Base-by-base conservation (phyloP, 2,797 vertebrate species). In the Trachurus trachurus region DNA sequence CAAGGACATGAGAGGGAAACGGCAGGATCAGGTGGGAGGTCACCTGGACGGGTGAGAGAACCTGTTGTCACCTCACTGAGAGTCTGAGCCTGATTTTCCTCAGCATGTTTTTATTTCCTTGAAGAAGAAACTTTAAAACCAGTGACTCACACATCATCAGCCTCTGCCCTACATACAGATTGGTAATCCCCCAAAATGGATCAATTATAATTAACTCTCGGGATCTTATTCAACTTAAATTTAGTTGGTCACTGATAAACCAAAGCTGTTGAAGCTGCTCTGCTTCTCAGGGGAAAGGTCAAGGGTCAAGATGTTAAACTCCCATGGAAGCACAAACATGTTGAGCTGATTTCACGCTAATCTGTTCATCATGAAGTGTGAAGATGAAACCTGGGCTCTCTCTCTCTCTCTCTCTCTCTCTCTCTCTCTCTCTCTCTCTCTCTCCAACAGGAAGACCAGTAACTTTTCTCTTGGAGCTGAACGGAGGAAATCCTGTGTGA, bases 401-500 rank as follows among this genome's bases (percentile, higher is more conserved):
- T 4, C 31, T 34, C 31, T 34, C 31, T n/a, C n/a, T n/a, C n/a
- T n/a, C n/a, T n/a, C n/a, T n/a, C n/a, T n/a, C n/a, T n/a, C n/a
- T n/a, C n/a, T n/a, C n/a, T n/a, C 31, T 34, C 31, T 34, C 31
- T 4, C 31, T 34, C 31, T 34, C 31, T n/a, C 6, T 6, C n/a
- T 34, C 5, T 84, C 1, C 9, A 65, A 76, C 89, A 90, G 91
- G 89, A 93, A 90, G 86, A 69, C 58, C 71, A 76, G 74, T 71
- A 34, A 72, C 54, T 88, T 88, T 88, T 88, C 66, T 82, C 65
- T 69, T 66, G 53, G 21, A 76, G 60, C 47, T 76, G 68, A 88
- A 88, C 85, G 1, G 76, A 89, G 92, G 92, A 94, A 91, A 94
- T 94, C 92, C 93, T 94, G 90, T 66, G 73, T 73, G 91, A 91